Conservation (phyloP, 2,113 vertebrate genomes). For the Eolophus roseicapilla region DNA sequence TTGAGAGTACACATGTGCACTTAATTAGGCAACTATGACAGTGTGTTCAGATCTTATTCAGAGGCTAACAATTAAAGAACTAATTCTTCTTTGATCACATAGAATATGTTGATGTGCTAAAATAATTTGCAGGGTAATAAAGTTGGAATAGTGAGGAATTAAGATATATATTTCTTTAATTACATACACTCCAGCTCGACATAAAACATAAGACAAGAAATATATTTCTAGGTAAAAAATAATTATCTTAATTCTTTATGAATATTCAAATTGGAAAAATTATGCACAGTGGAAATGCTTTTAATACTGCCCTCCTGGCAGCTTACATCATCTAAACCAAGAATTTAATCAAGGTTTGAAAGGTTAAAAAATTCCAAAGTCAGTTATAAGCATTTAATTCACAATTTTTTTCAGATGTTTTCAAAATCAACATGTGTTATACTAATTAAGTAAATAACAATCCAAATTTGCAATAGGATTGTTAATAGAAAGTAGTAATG, state of each 20-base stretch:
- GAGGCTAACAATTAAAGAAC: background rate
- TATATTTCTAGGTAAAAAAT: background rate
- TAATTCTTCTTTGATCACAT: background rate
- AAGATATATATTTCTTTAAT: slow-evolving; percentile 3
- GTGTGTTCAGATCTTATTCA: background rate
- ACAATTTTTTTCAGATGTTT: background rate
- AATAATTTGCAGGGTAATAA: background rate
- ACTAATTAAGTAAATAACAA: background rate
- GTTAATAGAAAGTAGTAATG: background rate
- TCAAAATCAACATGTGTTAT: background rate
- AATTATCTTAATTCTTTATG: background rate
- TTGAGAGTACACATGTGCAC: background rate
- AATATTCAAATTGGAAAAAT: background rate
- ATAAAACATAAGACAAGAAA: background rate
- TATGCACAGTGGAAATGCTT: background rate
- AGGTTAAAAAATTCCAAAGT: background rate
- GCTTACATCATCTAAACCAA: background rate
- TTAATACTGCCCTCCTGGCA: background rate
- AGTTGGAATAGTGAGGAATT: background rate
- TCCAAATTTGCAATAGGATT: background rate
- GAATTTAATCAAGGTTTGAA: background rate
- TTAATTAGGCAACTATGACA: background rate
- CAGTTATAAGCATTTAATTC: background rate
- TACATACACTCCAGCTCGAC: background rate
- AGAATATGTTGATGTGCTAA: background rate